Base-by-base conservation (phyloP, 1,140 invertebrate species). In the Geopemphigus sp. region DNA sequence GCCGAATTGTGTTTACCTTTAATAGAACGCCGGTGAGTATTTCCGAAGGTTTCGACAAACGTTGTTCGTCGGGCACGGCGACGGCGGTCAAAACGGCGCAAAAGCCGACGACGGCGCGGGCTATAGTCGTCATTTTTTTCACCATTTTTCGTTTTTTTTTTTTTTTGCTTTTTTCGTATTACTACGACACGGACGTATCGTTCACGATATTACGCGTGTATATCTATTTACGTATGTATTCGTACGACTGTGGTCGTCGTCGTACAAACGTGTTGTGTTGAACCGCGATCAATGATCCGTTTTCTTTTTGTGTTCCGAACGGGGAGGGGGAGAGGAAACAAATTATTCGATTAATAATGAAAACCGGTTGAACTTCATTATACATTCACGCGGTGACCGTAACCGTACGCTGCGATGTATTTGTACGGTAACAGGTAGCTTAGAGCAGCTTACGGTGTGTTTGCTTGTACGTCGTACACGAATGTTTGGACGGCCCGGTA, bases 361-460 rank as follows among this genome's bases (percentile, higher is more conserved):
- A 59, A 74, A 74, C 72, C 72, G 72, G 72, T 74, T 39, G 72
- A 74, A 56, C 72, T 74, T 59, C 72, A 74, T 74, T 59, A 74
- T 29, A 50, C 24, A 73, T 73, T 73, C 70, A 74, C 19, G 54
- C 1, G 32, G 12, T 22, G 39, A 68, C 39, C 47, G 15, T 57
- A 22, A 24, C 1, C 10, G 19, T 19, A n/a, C n/a, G n/a, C n/a
- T n/a, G n/a, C n/a, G n/a, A n/a, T 14, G 15, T 53, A 8, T 15
- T 14, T 53, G 2, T 53, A 53, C 50, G 14, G 14, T 12, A 14
- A 53, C 50, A 53, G 39, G 39, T 45, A 45, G n/a, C 39, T 45
- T 45, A 5, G 8, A 53, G 14, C 50, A 53, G 1, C 50, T 56
- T 45, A 45, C 39, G 39, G 39, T 45, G n/a, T 45, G 11, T 45